These are phyloP conservation scores for Rhizomys pruinosus DNA, from an alignment of 2,113 vertebrate genomes.

Conservation along the genomic window DNA sequence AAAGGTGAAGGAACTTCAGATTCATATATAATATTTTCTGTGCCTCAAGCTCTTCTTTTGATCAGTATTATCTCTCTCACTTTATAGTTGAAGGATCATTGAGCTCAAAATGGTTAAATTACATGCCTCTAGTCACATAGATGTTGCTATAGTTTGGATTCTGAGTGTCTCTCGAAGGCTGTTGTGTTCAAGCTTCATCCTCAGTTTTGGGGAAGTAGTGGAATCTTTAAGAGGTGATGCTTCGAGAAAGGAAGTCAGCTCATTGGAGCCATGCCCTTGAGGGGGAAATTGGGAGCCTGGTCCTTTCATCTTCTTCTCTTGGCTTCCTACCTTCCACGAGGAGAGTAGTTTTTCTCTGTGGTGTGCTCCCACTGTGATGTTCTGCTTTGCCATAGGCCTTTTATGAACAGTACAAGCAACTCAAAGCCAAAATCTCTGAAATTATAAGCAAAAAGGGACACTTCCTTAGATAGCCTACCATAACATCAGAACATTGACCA, in stretches of 20 bases:
- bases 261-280: not conserved
- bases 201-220: not conserved
- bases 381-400: not conserved
- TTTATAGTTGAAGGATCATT: not conserved
- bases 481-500: not conserved
- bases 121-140: not conserved
- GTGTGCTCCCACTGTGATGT: not conserved
- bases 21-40: not conserved
- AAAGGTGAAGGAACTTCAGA: not conserved
- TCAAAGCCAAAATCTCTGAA: not conserved
- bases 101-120: not conserved
- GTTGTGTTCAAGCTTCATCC: not conserved
- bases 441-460: not conserved
- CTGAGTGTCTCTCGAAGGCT: not conserved
- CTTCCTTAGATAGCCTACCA: not conserved
- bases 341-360: not conserved
- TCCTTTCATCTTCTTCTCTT: not conserved
- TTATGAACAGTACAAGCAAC: not conserved
- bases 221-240: not conserved
- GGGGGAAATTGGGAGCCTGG: not conserved
- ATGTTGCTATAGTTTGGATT: not conserved
- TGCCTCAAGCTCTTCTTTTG: not conserved
- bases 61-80: not conserved
- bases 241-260: not conserved
- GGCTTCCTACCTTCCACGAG: not conserved